phyloP scores from a whole-genome alignment of 2,113 vertebrate genomes.

The Psammodynastes pulverulentus region DNA sequence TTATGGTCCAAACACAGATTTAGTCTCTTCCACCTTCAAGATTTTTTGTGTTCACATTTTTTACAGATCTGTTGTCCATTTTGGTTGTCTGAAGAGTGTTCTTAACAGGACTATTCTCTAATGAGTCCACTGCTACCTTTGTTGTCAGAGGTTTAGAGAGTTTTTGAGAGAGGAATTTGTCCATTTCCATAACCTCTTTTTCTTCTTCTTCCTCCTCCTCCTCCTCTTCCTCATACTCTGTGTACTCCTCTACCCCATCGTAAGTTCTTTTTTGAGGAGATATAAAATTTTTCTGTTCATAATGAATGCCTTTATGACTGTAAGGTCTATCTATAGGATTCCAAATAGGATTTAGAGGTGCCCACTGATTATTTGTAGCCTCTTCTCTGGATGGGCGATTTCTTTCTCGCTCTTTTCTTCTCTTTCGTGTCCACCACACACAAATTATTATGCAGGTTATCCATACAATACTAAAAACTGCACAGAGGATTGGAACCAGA shows the following conservation, averaged over 20 bases:
- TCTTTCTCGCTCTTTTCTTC: conserved; percentile 88
- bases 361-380: conserved; percentile 89
- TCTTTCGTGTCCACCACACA: conserved; percentile 89
- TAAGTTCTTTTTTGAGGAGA: conserved; percentile 77
- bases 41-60: conserved; percentile 78
- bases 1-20: conserved; percentile 59
- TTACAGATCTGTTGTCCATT: conserved; percentile 88
- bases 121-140: conserved; percentile 74
- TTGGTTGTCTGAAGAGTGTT: conserved; percentile 81
- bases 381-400: conserved; percentile 73
- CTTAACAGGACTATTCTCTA: conserved; percentile 71
- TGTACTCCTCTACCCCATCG: conserved; percentile 78
- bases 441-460: conserved; percentile 85
- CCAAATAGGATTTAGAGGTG: conserved; percentile 78
- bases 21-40: conserved; percentile 77
- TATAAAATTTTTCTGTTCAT: conserved; percentile 86
- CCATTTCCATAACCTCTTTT: conserved; percentile 72
- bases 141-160: conserved; percentile 72
- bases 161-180: conserved; percentile 79
- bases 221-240: conserved; percentile 67
- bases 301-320: conserved; percentile 79
- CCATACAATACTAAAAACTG: conserved; percentile 85
- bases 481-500: conserved; percentile 83
- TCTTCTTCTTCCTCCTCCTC: conserved; percentile 78
- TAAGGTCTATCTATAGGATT: conserved; percentile 78